Conservation (phyloP, 2,113 vertebrate species). For the Eurystomus gularis region DNA sequence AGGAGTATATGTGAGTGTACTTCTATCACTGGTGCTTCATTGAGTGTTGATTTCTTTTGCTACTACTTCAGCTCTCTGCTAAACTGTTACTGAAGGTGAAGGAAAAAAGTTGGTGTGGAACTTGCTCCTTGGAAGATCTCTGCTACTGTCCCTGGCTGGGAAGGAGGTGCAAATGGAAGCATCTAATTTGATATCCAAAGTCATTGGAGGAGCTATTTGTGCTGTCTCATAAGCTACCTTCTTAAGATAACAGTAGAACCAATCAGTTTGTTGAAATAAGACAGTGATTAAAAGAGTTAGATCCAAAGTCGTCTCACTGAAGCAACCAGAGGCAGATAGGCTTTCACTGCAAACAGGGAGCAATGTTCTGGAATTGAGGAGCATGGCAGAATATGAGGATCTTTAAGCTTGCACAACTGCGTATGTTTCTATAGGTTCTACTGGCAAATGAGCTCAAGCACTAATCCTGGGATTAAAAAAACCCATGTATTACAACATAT, state of each 20-base stretch:
- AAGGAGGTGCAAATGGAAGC: not conserved
- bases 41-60: not conserved
- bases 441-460: not conserved
- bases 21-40: not conserved
- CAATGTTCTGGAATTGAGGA: not conserved
- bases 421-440: not conserved
- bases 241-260: not conserved
- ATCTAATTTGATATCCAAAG: not conserved
- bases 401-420: not conserved
- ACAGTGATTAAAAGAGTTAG: not conserved
- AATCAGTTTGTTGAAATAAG: not conserved
- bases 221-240: not conserved
- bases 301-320: not conserved
- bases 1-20: not conserved
- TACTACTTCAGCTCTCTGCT: not conserved
- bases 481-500: not conserved
- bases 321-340: not conserved
- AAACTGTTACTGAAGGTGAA: not conserved
- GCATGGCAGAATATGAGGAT: not conserved
- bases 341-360: not conserved
- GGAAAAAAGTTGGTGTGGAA: not conserved
- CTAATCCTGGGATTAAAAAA: not conserved
- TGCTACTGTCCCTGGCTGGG: not conserved
- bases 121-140: not conserved
- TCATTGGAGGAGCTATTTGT: not conserved